Conservation (phyloP, 2,113 vertebrate species). For the Cyprinus carpio region DNA sequence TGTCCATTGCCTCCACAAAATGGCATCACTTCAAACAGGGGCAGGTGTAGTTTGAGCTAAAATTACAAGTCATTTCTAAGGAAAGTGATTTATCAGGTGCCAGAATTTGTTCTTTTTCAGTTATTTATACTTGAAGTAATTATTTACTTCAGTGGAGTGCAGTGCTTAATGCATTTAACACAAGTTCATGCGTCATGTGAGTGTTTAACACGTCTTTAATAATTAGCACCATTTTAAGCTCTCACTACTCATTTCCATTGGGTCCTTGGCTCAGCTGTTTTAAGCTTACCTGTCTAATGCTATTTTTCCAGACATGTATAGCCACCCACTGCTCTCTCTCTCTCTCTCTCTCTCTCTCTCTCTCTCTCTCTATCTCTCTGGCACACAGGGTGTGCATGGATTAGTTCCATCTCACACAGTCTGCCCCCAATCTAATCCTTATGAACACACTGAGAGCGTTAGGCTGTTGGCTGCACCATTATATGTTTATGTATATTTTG, state of each 20-base stretch:
- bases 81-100: neutral
- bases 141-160: neutral
- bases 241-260: constrained; percentile 7
- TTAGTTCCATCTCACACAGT: constrained; percentile 35
- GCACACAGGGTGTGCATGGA: neutral
- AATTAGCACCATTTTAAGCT: constrained; percentile 7
- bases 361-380: neutral
- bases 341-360: neutral
- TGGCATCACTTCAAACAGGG: constrained; percentile 4
- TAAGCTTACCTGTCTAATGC: constrained; percentile 40
- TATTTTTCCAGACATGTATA: constrained; percentile 40
- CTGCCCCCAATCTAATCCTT: constrained; percentile 24
- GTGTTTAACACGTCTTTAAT: constrained; percentile 18
- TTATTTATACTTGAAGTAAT: neutral
- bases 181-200: neutral
- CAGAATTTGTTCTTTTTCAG: neutral
- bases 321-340: neutral
- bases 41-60: neutral
- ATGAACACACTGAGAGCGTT: constrained; percentile 5
- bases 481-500: constrained; percentile 7
- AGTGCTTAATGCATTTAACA: neutral
- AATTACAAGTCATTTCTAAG: neutral
- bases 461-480: constrained; percentile 12
- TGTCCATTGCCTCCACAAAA: neutral
- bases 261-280: constrained; percentile 18